phyloP scores from a whole-genome alignment of 2,888 invertebrate species.

The Drosophila gaucha region DNA sequence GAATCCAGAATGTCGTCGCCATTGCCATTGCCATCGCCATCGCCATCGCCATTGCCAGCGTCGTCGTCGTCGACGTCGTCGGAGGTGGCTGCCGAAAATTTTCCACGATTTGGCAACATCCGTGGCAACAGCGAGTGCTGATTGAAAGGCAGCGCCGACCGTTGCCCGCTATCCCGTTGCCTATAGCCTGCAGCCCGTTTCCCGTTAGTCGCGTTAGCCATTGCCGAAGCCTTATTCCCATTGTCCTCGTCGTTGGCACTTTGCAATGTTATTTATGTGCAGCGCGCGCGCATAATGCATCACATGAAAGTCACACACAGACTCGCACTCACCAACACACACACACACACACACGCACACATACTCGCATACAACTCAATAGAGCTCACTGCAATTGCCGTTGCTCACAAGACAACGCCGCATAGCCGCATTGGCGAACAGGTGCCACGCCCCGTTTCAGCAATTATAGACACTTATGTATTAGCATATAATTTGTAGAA shows the following conservation, averaged over 20 bases:
- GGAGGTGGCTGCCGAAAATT: slow-evolving; percentile 57
- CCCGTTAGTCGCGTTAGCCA: slow-evolving; percentile 35
- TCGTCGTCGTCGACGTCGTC: slow-evolving; percentile 27
- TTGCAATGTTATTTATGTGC: slow-evolving; percentile 52
- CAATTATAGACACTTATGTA: slow-evolving; percentile 63
- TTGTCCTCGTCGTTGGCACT: slow-evolving; percentile 37
- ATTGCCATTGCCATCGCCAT: not conserved
- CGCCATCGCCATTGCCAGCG: slow-evolving; percentile 13
- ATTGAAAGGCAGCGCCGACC: slow-evolving; percentile 41
- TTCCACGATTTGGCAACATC: slow-evolving; percentile 64
- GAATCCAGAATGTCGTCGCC: slow-evolving; percentile 30
- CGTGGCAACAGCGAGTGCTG: slow-evolving; percentile 51
- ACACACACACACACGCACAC: slow-evolving; percentile 4
- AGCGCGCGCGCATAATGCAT: slow-evolving; percentile 66
- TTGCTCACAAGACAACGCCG: slow-evolving; percentile 35
- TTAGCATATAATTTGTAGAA: slow-evolving; percentile 31
- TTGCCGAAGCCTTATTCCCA: slow-evolving; percentile 36
- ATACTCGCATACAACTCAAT: slow-evolving; percentile 1
- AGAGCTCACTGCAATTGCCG: slow-evolving; percentile 1
- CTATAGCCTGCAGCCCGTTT: slow-evolving; percentile 7
- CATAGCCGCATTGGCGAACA: slow-evolving; percentile 20
- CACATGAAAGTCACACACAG: slow-evolving; percentile 41
- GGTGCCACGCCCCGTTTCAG: slow-evolving; percentile 52
- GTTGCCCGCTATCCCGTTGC: slow-evolving; percentile 1
- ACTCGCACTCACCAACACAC: slow-evolving; percentile 4